These are phyloP conservation scores for Matsumurasca onukii DNA, from an alignment of 1,140 invertebrate genomes.

Conservation along the genomic window DNA sequence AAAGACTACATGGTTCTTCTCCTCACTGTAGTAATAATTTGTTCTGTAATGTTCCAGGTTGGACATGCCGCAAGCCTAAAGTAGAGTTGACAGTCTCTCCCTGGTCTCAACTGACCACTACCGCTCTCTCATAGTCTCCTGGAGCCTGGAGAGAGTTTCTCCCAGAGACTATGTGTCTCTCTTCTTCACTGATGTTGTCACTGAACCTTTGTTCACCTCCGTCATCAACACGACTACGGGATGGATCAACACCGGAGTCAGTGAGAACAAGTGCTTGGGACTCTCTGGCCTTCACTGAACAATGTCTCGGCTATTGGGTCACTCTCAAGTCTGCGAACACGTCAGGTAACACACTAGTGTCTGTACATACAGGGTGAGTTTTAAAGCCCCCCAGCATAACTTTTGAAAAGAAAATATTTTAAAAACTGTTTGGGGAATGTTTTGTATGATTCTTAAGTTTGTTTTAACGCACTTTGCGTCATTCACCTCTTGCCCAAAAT, in stretches of 20 bases:
- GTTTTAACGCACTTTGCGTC: no score
- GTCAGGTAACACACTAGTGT: no score
- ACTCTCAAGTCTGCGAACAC: constrained; percentile 1
- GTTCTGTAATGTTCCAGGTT: no score
- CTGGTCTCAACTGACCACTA: neutral
- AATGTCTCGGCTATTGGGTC: constrained; percentile 27
- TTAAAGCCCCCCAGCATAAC: no score
- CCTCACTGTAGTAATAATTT: no score
- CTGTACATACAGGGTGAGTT: no score
- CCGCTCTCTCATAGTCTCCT: neutral
- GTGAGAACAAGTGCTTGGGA: constrained; percentile 11
- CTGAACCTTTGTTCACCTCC: neutral
- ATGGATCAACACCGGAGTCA: constrained; percentile 3
- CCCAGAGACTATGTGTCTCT: constrained; percentile 19
- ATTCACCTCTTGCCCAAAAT: no score
- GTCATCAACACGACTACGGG: neutral
- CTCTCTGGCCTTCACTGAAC: neutral
- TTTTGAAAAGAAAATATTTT: no score
- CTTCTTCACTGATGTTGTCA: neutral
- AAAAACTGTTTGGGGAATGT: no score
- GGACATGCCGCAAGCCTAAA: neutral
- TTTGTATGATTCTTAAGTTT: no score
- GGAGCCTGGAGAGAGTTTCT: neutral
- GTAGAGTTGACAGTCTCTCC: neutral
- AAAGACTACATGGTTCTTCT: no score